Evolutionary conservation across 2,113 vertebrate species (phyloP).

Genomic region (Eublepharis macularius): DNA sequence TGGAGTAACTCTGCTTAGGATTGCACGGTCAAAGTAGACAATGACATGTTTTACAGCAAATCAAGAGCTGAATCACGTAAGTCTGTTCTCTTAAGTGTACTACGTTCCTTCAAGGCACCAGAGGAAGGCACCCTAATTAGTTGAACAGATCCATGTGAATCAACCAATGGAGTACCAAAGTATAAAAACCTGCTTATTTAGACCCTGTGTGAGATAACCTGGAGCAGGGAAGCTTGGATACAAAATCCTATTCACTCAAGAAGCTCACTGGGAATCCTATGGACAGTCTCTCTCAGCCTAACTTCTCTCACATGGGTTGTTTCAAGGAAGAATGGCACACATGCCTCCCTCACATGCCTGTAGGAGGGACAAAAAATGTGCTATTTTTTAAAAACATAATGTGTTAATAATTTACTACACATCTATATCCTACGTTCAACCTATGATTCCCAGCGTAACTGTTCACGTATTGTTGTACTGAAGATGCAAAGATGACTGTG

Average conservation of each 20-base stretch:
- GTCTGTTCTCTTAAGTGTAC: too few species aligned
- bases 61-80: too few species aligned
- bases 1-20: too few species aligned
- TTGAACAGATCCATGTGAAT: too few species aligned
- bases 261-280: background rate
- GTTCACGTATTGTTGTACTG: background rate
- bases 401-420: too few species aligned
- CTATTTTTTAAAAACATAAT: too few species aligned
- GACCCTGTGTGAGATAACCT: background rate
- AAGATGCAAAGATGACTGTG: background rate
- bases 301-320: background rate
- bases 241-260: background rate
- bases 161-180: background rate
- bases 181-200: background rate
- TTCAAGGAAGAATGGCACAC: background rate
- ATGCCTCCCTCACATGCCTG: too few species aligned
- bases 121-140: too few species aligned
- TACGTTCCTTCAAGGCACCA: too few species aligned
- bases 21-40: too few species aligned
- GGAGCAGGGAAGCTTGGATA: background rate
- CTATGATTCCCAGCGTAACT: background rate
- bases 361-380: too few species aligned
- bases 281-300: background rate
- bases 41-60: background rate
- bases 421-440: background rate